Percentiles rank a stretch among this genome's conserved stretches.
Conservation (phyloP, 2,113 vertebrate genomes). For the Ceyx margarethae region DNA sequence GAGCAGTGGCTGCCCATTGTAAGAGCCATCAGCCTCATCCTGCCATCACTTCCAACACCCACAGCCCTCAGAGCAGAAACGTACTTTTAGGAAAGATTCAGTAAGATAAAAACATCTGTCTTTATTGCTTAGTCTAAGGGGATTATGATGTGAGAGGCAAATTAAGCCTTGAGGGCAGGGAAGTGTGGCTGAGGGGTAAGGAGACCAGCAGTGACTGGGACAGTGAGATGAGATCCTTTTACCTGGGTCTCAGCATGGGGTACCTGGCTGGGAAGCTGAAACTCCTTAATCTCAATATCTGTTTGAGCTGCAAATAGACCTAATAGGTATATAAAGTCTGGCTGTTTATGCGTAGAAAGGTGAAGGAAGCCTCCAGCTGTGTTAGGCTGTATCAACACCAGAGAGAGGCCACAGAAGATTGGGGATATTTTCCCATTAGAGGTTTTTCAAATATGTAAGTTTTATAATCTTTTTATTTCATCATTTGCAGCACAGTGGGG, state of each 20-base stretch:
- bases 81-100: neutral
- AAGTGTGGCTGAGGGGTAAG: neutral
- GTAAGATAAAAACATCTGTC: neutral
- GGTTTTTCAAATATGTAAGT: neutral
- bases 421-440: constrained; percentile 28
- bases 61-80: neutral
- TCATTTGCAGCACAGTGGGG: neutral
- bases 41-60: neutral
- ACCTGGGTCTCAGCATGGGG: neutral
- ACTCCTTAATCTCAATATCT: neutral
- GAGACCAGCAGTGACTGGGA: neutral
- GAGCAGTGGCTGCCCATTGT: neutral
- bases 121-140: neutral
- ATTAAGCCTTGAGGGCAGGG: neutral
- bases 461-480: constrained; percentile 7
- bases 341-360: neutral
- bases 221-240: neutral
- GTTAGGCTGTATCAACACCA: neutral
- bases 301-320: neutral
- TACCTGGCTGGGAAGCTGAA: neutral
- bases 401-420: neutral
- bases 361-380: constrained; percentile 7
- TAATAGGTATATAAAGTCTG: neutral
- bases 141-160: neutral
- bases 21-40: neutral